Percentiles rank a stretch among this genome's conserved stretches.
Evolutionary conservation across 1,140 invertebrate species (phyloP).

Genomic region (Ceratitis capitata): DNA sequence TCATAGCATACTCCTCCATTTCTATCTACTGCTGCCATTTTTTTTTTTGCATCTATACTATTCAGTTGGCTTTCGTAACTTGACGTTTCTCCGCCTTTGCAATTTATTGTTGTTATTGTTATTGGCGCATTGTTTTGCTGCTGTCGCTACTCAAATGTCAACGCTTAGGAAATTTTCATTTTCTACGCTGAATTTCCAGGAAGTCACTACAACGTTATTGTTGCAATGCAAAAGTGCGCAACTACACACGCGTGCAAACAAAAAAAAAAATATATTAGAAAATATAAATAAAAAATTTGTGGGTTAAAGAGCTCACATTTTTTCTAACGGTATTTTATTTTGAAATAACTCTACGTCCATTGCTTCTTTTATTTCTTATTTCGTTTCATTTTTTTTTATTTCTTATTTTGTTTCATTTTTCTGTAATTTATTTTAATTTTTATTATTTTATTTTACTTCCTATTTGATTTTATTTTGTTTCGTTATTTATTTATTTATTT

Average conservation of each 20-base stretch:
- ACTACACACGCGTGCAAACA: background rate
- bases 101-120: background rate
- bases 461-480: too few relatives aligned
- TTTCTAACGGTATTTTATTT: too few relatives aligned
- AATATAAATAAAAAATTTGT: background rate
- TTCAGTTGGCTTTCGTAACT: background rate
- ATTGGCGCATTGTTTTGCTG: background rate
- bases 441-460: too few relatives aligned
- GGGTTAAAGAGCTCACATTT: too few relatives aligned
- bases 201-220: background rate
- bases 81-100: background rate
- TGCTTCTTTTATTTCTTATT: too few relatives aligned
- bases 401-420: too few relatives aligned
- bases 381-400: too few relatives aligned
- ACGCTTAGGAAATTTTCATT: slow-evolving; percentile 28
- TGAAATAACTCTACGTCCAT: too few relatives aligned
- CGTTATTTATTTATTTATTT: too few relatives aligned
- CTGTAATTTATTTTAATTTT: too few relatives aligned
- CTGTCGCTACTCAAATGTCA: background rate
- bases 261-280: background rate
- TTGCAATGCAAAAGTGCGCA: background rate
- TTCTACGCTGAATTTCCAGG: background rate
- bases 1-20: background rate
- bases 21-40: background rate
- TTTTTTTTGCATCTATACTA: background rate